A percentile compares a stretch with the other conserved stretches of the same genome.
These are phyloP conservation scores for Oreotrochilus melanogaster DNA, from an alignment of 2,113 vertebrate genomes.

Conservation along the genomic window DNA sequence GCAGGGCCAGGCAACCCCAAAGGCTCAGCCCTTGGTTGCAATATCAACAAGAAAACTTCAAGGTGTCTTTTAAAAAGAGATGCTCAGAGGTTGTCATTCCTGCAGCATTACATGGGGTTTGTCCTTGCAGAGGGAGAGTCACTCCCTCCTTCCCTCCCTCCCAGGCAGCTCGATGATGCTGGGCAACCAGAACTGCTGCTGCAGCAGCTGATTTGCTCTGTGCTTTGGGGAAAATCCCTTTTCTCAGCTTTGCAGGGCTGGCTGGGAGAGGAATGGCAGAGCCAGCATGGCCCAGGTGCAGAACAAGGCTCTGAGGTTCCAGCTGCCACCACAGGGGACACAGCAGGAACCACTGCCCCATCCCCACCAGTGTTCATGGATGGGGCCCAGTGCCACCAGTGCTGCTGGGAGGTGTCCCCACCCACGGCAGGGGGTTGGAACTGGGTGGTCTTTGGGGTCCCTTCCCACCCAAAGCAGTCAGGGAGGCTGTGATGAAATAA, in stretches of 20 bases:
- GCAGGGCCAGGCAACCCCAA: background rate
- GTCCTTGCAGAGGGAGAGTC: background rate
- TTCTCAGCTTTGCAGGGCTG: background rate
- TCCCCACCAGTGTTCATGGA: no score
- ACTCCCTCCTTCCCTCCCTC: background rate
- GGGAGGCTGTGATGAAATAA: no score
- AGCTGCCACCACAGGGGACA: no score
- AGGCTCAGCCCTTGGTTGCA: rapidly evolving
- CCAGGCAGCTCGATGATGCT: background rate
- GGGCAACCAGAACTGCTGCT: background rate
- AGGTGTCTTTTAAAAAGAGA: background rate
- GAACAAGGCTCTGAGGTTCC: no score
- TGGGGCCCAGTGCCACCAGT: no score
- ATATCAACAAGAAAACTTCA: background rate
- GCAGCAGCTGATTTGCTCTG: background rate
- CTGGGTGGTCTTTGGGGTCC: no score
- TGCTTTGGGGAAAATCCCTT: background rate
- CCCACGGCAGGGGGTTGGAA: no score
- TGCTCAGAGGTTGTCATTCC: background rate
- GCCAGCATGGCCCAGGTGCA: no score
- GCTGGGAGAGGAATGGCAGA: rapidly evolving
- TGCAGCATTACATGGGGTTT: background rate
- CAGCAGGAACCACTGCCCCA: background rate
- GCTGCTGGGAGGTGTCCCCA: no score
- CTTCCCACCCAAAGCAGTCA: no score